These are phyloP conservation scores for Artemia franciscana DNA, from an alignment of 1,140 invertebrate genomes.

Conservation along the genomic window DNA sequence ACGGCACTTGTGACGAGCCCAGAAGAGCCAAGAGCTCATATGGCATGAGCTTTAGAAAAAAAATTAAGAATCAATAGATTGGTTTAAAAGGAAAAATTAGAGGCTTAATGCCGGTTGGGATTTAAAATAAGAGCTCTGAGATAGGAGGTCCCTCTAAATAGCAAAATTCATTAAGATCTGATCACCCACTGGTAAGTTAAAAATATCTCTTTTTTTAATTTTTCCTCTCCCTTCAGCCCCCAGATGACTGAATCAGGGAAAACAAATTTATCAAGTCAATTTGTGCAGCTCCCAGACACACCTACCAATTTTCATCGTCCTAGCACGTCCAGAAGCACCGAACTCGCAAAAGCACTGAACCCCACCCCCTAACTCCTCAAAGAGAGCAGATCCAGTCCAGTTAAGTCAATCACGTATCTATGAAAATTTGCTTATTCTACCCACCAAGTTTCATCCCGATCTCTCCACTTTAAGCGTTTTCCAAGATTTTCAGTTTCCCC, in stretches of 20 bases:
- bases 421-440: not conserved
- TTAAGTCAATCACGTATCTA: not conserved
- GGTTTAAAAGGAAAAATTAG: no score
- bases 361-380: no score
- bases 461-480: not conserved
- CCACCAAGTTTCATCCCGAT: not conserved
- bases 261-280: not conserved
- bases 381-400: no score
- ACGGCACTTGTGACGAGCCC: no score
- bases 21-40: no score
- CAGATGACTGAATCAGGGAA: not conserved
- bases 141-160: no score
- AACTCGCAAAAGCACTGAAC: not conserved
- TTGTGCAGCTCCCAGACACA: not conserved
- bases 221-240: not conserved
- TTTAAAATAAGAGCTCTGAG: not conserved
- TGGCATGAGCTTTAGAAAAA: no score
- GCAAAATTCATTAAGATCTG: no score
- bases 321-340: not conserved
- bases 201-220: no score
- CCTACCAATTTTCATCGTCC: not conserved
- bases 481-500: not conserved
- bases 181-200: no score
- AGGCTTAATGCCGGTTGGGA: no score
- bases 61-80: no score